These are phyloP conservation scores for Dasyornis broadbenti DNA, from an alignment of 2,113 vertebrate species.

Conservation along the genomic window DNA sequence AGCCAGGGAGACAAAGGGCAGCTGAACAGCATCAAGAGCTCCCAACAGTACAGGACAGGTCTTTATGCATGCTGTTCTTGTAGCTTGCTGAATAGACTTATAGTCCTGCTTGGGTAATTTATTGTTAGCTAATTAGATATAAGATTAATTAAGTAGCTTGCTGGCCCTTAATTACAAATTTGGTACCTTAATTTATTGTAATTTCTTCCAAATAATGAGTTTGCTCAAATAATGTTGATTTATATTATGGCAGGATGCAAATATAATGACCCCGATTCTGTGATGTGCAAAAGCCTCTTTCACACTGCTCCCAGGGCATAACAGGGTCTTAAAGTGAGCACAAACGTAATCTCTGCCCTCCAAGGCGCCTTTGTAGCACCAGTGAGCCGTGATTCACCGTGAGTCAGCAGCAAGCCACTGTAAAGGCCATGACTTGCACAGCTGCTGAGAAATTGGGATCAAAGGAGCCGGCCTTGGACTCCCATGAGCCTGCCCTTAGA, in stretches of 20 bases:
- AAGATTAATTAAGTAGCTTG: conserved; percentile 46
- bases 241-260: not conserved
- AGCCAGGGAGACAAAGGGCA: not conserved
- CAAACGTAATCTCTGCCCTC: conserved; percentile 28
- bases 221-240: not conserved
- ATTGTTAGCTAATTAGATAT: conserved; percentile 32
- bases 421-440: conserved; percentile 34
- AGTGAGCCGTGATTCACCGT: not conserved
- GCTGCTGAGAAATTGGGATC: conserved; percentile 47
- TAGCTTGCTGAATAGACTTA: conserved; percentile 29
- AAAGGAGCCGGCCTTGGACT: conserved; percentile 1
- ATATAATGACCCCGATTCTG: not conserved
- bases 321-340: not conserved
- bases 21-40: not conserved
- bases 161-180: conserved; percentile 23
- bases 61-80: not conserved
- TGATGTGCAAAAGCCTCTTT: conserved; percentile 14
- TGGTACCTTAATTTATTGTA: conserved; percentile 15
- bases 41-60: not conserved
- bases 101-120: conserved; percentile 18
- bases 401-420: conserved; percentile 21
- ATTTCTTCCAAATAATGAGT: conserved; percentile 7
- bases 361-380: not conserved
- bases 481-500: not conserved
- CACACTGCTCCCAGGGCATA: not conserved